Conservation (phyloP, 2,113 vertebrate genomes). For the Nothobranchius furzeri region DNA sequence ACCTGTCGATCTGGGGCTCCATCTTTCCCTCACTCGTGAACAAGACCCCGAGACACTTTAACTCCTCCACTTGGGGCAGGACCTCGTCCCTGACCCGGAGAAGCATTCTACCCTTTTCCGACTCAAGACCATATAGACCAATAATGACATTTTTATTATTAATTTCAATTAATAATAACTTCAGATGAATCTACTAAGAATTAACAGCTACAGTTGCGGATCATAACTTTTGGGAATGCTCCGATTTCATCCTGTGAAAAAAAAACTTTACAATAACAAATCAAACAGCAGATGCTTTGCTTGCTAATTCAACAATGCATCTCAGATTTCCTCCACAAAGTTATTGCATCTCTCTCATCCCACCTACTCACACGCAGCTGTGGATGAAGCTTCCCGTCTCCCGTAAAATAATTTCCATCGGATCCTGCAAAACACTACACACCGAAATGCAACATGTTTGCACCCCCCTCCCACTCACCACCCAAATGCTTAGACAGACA, state of each 20-base stretch:
- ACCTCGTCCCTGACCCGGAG: too few species aligned
- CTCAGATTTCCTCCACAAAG: constrained; percentile 38
- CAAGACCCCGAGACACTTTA: too few species aligned
- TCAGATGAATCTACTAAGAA: too few species aligned
- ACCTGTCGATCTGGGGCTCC: too few species aligned
- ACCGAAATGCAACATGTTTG: constrained; percentile 66
- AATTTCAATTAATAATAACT: too few species aligned
- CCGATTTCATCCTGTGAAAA: neutral
- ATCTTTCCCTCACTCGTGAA: too few species aligned
- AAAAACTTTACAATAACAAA: constrained; percentile 40
- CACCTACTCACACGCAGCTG: constrained; percentile 34
- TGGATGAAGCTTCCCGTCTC: constrained; percentile 33
- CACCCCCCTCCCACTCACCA: constrained; percentile 37
- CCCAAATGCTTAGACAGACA: constrained; percentile 79
- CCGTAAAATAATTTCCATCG: constrained; percentile 74
- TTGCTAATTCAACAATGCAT: constrained; percentile 50
- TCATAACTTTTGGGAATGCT: neutral
- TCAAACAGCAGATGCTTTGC: constrained; percentile 48
- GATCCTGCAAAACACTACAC: constrained; percentile 82
- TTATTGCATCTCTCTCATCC: constrained; percentile 31
- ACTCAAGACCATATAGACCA: too few species aligned
- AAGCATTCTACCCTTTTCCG: too few species aligned
- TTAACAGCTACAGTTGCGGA: neutral
- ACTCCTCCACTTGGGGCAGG: too few species aligned
- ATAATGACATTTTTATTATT: too few species aligned